Base-by-base conservation (phyloP, 2,113 vertebrate genomes). In the Gobiocypris rarus region DNA sequence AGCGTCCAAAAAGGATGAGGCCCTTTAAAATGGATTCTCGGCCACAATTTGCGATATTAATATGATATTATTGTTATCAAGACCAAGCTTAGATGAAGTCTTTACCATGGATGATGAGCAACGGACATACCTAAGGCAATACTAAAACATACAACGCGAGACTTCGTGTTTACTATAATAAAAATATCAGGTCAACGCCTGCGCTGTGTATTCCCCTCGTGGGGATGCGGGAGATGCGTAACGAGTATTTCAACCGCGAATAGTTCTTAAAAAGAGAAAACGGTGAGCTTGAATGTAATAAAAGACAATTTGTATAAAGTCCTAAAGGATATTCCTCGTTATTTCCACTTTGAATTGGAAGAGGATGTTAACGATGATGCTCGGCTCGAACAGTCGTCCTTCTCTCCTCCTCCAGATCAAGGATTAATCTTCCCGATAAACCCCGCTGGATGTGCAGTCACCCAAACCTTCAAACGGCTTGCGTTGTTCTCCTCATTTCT, bases 351-450 rank as follows among this genome's bases (percentile, higher is more conserved):
- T 17, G 43, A 14, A 17, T 10, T 54, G 28, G 24, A 81, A 17
- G 45, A 63, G 67, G 85, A 17, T 87, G 58, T 81, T 79, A 22
- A 24, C 82, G 90, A 90, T 87, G 93, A 89, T 92, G 91, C 89
- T 89, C 59, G 65, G 52, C 75, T 69, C 48, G 65, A 54, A 45
- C 83, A 71, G 52, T 85, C 31, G 82, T 85, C 88, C 65, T 69
- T 71, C 88, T 90, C 84, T 85, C 90, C 87, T 84, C 88, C 88
- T 84, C 88, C 88, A 52, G 84, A 69, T 83, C 52, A 77, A 50
- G 82, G 84, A 84, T 70, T 87, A 87, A 88, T 83, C 88, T 91
- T 91, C 89, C 88, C 26, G 90, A 89, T 89, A 91, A 91, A 93
- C 91, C 91, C 90, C 89, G 87, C 45, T 83, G 86, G 85, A 83